A percentile compares a stretch with the other conserved stretches of the same genome.
Evolutionary conservation across 2,797 vertebrate genomes (phyloP).

Genomic region (Craterocephalus amniculus): DNA sequence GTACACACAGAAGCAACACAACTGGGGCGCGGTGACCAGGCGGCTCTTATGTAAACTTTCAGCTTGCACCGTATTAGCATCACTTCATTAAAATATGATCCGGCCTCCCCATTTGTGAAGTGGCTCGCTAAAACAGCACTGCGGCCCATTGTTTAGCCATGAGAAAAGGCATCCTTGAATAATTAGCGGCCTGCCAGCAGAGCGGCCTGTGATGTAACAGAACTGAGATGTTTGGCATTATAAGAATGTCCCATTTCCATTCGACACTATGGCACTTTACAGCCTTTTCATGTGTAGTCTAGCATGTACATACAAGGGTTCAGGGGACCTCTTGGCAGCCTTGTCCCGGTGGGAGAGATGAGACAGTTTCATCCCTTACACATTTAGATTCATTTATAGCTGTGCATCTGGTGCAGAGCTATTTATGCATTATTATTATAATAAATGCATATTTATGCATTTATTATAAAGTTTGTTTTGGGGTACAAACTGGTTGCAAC

Average conservation of each 20-base stretch:
- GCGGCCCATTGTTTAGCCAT: slow-evolving; percentile 75
- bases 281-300: slow-evolving; percentile 84
- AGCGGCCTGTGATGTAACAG: slow-evolving; percentile 81
- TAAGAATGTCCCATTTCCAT: slow-evolving; percentile 85
- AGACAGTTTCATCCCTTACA: slow-evolving; percentile 52
- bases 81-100: slow-evolving; percentile 80
- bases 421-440: too few relatives aligned
- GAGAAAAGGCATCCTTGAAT: slow-evolving; percentile 83
- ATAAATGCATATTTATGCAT: too few relatives aligned
- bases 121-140: slow-evolving; percentile 61
- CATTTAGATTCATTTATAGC: slow-evolving; percentile 23
- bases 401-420: background rate
- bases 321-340: slow-evolving; percentile 62
- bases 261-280: slow-evolving; percentile 75
- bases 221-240: slow-evolving; percentile 84
- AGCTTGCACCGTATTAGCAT: slow-evolving; percentile 70
- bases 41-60: slow-evolving; percentile 76
- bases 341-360: slow-evolving; percentile 57
- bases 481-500: background rate
- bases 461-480: slow-evolving; percentile 3
- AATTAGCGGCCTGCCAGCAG: slow-evolving; percentile 77
- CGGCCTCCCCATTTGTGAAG: slow-evolving; percentile 46
- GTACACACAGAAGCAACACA: slow-evolving; percentile 62
- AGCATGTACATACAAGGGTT: slow-evolving; percentile 73
- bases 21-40: slow-evolving; percentile 62